Conservation (phyloP, 2,113 vertebrate species). For the Deroptyus accipitrinus region DNA sequence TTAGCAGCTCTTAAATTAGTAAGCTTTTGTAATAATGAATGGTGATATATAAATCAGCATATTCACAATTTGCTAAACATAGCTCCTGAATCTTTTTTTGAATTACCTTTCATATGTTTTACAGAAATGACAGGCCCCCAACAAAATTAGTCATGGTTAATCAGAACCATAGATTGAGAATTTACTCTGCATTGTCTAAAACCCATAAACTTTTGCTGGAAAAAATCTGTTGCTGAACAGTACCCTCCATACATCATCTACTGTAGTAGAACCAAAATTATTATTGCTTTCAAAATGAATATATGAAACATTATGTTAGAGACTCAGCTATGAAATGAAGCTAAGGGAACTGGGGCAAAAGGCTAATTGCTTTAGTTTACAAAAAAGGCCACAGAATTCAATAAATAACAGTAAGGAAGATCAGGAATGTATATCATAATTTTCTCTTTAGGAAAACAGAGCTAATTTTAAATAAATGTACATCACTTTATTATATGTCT, state of each 20-base stretch:
- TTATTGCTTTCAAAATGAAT: conserved; percentile 33
- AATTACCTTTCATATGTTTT: conserved; percentile 13
- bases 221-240: neutral
- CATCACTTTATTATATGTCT: neutral
- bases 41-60: conserved; percentile 46
- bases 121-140: neutral
- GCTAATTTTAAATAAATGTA: conserved; percentile 8
- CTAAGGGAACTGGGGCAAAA: conserved; percentile 44
- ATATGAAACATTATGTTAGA: conserved; percentile 24
- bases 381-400: conserved; percentile 21
- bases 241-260: neutral
- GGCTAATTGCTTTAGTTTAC: conserved; percentile 60
- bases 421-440: conserved; percentile 12
- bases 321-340: conserved; percentile 35
- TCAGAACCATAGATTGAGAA: neutral
- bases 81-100: neutral
- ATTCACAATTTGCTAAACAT: conserved; percentile 62
- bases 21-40: conserved; percentile 31
- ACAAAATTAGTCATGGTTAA: neutral
- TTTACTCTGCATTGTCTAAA: neutral
- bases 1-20: conserved; percentile 56
- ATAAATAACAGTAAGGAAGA: conserved; percentile 48
- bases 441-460: conserved; percentile 25
- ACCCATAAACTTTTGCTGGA: neutral
- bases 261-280: neutral